These are phyloP conservation scores for Tenualosa ilisha DNA, from an alignment of 2,797 vertebrate species.

Conservation along the genomic window DNA sequence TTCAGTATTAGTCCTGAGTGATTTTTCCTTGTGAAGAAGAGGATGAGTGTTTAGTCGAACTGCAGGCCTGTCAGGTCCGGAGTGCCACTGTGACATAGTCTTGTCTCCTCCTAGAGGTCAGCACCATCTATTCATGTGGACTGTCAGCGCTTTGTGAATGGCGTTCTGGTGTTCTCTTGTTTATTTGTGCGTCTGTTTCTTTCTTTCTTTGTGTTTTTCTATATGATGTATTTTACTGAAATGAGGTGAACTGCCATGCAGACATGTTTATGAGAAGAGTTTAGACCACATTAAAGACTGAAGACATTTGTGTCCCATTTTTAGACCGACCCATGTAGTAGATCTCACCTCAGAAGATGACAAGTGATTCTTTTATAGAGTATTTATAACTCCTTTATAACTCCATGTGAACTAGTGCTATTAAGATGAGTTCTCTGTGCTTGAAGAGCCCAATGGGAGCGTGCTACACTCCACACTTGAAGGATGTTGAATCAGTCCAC, in stretches of 20 bases:
- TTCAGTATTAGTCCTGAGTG: background rate
- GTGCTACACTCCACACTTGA: no score
- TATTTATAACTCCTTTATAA: background rate
- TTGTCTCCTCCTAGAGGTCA: background rate
- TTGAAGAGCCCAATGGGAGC: no score
- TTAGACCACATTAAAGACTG: background rate
- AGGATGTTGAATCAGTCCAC: no score
- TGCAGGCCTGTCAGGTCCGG: background rate
- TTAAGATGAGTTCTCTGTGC: background rate
- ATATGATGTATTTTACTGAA: background rate
- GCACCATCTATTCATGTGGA: background rate
- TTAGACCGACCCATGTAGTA: background rate
- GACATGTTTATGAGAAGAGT: background rate
- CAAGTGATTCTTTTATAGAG: background rate
- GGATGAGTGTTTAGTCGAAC: background rate
- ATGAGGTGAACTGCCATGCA: background rate
- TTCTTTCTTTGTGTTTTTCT: constrained; percentile 12
- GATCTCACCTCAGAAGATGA: background rate
- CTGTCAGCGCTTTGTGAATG: background rate
- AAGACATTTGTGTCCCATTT: no score
- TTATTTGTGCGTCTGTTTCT: background rate
- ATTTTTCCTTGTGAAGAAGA: background rate
- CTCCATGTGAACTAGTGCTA: background rate
- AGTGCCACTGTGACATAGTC: background rate
- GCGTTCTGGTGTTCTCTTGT: background rate